Percentiles rank a stretch among this genome's conserved stretches.
Evolutionary conservation across 2,113 vertebrate genomes (phyloP).

Genomic region (Carollia perspicillata): DNA sequence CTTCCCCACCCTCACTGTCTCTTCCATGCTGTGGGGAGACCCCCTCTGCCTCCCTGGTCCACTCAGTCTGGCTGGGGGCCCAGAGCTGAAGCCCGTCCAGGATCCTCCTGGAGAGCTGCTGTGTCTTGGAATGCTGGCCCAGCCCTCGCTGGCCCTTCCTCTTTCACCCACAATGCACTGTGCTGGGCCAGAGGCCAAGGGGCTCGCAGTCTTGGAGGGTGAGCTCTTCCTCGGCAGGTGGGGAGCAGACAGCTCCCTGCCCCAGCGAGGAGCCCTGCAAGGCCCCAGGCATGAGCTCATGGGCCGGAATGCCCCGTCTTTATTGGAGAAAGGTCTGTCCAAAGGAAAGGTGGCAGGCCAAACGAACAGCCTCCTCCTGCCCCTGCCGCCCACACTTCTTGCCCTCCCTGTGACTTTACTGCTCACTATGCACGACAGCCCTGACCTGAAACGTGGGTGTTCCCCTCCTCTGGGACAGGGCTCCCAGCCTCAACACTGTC

Average conservation of each 20-base stretch:
- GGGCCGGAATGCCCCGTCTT: conserved; percentile 45
- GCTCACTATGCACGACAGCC: neutral
- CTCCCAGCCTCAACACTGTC: neutral
- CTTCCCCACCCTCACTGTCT: neutral
- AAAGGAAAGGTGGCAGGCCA: neutral
- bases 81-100: neutral
- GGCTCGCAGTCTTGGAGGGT: neutral
- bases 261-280: neutral
- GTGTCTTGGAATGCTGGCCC: neutral
- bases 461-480: neutral
- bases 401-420: neutral
- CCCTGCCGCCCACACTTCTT: neutral
- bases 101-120: neutral
- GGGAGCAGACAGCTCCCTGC: conserved; percentile 21
- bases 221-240: neutral
- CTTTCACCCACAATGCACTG: conserved; percentile 32
- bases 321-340: neutral
- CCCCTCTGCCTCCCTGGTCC: neutral
- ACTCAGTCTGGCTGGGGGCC: conserved; percentile 32
- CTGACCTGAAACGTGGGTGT: neutral
- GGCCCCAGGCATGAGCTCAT: conserved; percentile 46
- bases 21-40: neutral
- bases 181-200: conserved; percentile 14
- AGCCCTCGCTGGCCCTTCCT: neutral
- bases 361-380: neutral